phyloP scores from a whole-genome alignment of 1,140 invertebrate species.

The Telenomus remus region DNA sequence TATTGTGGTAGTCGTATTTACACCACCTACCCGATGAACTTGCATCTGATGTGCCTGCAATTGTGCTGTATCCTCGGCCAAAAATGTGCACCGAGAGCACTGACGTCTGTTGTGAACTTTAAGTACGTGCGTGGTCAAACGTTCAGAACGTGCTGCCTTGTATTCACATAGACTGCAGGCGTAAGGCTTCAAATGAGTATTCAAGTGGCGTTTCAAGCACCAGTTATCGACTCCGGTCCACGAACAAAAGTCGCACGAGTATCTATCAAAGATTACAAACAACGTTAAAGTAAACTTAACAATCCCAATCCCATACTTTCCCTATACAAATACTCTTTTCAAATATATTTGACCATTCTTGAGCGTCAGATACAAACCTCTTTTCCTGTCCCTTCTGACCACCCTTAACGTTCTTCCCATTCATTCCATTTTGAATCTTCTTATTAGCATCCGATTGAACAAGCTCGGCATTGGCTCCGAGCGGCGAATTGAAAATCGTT shows the following conservation, averaged over 20 bases:
- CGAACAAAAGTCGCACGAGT: conserved; percentile 77
- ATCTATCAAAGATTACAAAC: conserved; percentile 14
- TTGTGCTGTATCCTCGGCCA: conserved; percentile 87
- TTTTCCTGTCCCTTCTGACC: conserved; percentile 68
- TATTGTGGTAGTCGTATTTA: conserved; percentile 48
- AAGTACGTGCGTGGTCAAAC: conserved; percentile 89
- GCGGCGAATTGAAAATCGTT: conserved; percentile 60
- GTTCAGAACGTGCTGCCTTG: conserved; percentile 90
- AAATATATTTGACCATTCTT: background rate
- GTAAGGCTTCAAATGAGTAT: conserved; percentile 93
- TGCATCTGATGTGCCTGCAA: conserved; percentile 83
- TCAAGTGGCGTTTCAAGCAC: conserved; percentile 92
- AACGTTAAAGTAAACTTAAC: no score
- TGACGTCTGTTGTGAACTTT: conserved; percentile 93
- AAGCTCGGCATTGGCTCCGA: conserved; percentile 61
- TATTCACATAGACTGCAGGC: conserved; percentile 92
- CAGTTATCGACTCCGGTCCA: conserved; percentile 96
- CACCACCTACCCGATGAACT: conserved; percentile 73
- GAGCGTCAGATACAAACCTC: conserved; percentile 66
- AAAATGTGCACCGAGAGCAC: conserved; percentile 89
- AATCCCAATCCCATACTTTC: no score
- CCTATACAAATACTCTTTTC: no score
- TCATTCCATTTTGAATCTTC: conserved; percentile 67
- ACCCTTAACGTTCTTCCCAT: conserved; percentile 71
- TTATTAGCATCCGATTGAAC: conserved; percentile 62